Percentiles rank a stretch among this genome's conserved stretches.
Conservation (phyloP, 37 sponge, comb jelly and placozoan genomes). For the Halichondria panicea region DNA sequence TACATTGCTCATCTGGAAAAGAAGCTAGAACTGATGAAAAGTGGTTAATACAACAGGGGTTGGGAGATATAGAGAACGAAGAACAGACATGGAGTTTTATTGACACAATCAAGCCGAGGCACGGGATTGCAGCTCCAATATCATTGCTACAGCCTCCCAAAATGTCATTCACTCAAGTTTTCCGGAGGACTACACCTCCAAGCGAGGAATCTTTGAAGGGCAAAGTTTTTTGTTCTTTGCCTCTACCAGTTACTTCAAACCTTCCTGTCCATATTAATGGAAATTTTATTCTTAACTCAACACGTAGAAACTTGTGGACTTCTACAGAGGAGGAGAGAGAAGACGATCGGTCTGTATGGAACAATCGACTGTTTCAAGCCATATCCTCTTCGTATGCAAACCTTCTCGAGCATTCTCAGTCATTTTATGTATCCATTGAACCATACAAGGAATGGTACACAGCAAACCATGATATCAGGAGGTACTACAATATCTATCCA, state of each 20-base stretch:
- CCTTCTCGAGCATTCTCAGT: slow-evolving; percentile 6
- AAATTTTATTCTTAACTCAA: slow-evolving; percentile 52
- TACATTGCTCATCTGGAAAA: neutral
- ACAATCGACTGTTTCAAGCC: slow-evolving; percentile 29
- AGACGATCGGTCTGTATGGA: slow-evolving; percentile 45
- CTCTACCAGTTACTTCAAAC: slow-evolving; percentile 34
- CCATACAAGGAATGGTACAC: neutral
- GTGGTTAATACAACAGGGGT: slow-evolving; percentile 70
- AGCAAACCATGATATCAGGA: neutral
- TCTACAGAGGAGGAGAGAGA: neutral
- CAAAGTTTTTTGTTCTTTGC: slow-evolving; percentile 52
- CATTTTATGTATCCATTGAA: neutral
- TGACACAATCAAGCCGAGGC: slow-evolving; percentile 39
- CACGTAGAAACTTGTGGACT: slow-evolving; percentile 45
- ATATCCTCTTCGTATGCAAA: slow-evolving; percentile 56
- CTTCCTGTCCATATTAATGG: slow-evolving; percentile 72
- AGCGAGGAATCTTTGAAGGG: too few species aligned
- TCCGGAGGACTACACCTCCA: too few species aligned
- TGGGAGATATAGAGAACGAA: slow-evolving; percentile 41
- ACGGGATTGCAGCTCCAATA: slow-evolving; percentile 63
- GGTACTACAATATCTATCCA: slow-evolving; percentile 39
- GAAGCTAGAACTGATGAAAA: slow-evolving; percentile 7
- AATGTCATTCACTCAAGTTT: neutral
- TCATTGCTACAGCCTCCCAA: neutral
- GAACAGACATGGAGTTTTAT: slow-evolving; percentile 26